Percentiles rank a stretch among this genome's conserved stretches.
phyloP scores from a whole-genome alignment of 1,140 invertebrate species.

The Hylaeus anthracinus region DNA sequence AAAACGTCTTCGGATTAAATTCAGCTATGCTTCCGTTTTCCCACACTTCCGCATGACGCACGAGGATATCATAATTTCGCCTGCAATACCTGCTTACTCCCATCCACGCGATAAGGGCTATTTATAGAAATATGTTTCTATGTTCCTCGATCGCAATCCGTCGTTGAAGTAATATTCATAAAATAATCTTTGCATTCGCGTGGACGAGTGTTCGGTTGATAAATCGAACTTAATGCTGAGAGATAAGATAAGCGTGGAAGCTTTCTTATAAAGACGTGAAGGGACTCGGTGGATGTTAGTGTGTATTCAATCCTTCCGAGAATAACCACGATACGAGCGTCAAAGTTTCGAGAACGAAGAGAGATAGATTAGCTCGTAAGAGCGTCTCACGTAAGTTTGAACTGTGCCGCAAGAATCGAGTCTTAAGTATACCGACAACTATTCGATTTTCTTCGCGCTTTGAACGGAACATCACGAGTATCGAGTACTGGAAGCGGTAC shows the following conservation, averaged over 20 bases:
- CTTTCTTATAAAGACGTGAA: neutral
- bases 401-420: neutral
- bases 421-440: neutral
- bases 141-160: neutral
- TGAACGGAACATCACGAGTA: neutral
- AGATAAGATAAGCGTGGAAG: slow-evolving; percentile 1
- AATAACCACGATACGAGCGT: neutral
- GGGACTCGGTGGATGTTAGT: neutral
- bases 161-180: neutral
- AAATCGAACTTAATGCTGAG: neutral
- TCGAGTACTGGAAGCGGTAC: no score
- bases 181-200: neutral
- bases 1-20: no score
- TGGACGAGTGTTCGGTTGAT: neutral
- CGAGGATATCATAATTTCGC: no score
- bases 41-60: no score
- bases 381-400: neutral
- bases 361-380: neutral
- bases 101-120: no score
- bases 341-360: no score
- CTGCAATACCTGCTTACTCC: neutral
- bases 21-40: no score
- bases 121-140: no score
- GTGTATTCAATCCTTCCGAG: neutral
- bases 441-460: neutral